Conservation (phyloP, 2,113 vertebrate species). For the Callorhinus ursinus region DNA sequence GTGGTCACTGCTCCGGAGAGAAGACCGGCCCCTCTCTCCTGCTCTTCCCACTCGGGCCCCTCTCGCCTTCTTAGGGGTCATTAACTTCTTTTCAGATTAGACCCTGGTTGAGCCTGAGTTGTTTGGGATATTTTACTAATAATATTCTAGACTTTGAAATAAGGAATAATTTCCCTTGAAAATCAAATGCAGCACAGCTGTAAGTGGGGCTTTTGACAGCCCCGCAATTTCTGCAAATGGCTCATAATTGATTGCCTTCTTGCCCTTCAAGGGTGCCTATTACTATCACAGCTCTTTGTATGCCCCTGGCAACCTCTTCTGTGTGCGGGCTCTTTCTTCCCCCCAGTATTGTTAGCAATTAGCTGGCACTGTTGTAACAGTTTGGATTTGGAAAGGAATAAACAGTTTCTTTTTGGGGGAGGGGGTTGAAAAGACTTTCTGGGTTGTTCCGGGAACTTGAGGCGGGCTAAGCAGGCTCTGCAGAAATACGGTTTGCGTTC, state of each 20-base stretch:
- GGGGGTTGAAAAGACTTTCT: constrained; percentile 1
- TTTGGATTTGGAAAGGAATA: constrained; percentile 61
- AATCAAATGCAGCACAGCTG: constrained; percentile 82
- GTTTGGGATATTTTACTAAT: constrained; percentile 64
- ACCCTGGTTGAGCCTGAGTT: constrained; percentile 57
- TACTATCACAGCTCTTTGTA: constrained; percentile 87
- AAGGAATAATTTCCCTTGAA: constrained; percentile 71
- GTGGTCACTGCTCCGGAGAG: neutral
- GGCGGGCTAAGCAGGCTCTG: neutral
- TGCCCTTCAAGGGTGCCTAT: constrained; percentile 84
- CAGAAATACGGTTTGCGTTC: neutral
- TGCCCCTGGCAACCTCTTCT: constrained; percentile 78
- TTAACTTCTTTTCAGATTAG: constrained; percentile 62
- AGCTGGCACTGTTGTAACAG: constrained; percentile 31
- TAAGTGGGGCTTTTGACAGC: constrained; percentile 82
- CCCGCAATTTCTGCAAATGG: constrained; percentile 86
- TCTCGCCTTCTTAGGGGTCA: neutral
- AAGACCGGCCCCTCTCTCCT: neutral
- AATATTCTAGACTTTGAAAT: constrained; percentile 65
- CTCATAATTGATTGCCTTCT: constrained; percentile 86
- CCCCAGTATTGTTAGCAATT: constrained; percentile 52
- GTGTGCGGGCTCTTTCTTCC: neutral
- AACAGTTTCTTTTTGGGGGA: constrained; percentile 30
- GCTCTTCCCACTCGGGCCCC: neutral
- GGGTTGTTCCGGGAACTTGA: neutral